Conservation (phyloP, 23 tunicate species). For the Ascidia mentula region DNA sequence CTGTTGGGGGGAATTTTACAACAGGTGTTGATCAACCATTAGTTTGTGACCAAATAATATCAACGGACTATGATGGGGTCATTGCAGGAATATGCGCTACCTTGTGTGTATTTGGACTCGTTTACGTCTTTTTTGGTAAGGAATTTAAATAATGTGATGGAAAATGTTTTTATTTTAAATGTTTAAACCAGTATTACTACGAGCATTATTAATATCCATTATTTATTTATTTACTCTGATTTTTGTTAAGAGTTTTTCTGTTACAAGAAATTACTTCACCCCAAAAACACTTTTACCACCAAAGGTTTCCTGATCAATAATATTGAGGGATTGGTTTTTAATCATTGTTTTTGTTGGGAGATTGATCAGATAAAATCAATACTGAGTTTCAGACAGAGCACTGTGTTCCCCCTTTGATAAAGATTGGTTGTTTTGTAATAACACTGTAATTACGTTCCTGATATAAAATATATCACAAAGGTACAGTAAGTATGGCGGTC, state of each 20-base stretch:
- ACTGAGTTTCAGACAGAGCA: too few species aligned
- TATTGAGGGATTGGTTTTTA: neutral
- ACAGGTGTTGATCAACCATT: too few species aligned
- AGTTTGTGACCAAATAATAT: constrained; percentile 1
- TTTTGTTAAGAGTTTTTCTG: too few species aligned
- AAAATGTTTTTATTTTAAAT: too few species aligned
- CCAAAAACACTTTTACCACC: too few species aligned
- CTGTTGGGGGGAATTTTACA: neutral
- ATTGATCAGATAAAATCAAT: constrained; percentile 4
- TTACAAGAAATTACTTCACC: too few species aligned
- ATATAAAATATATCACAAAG: neutral
- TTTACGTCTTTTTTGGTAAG: constrained; percentile 79
- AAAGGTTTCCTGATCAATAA: too few species aligned
- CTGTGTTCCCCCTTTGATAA: neutral
- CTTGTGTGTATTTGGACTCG: constrained; percentile 61
- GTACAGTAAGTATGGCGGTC: too few species aligned
- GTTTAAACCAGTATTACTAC: too few species aligned
- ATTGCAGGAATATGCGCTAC: constrained; percentile 33
- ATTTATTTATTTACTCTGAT: too few species aligned
- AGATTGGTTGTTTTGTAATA: neutral
- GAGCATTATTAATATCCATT: too few species aligned
- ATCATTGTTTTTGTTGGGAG: neutral
- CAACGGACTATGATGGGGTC: constrained; percentile 26
- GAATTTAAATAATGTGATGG: too few species aligned
- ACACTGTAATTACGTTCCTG: neutral